Evolutionary conservation across 2,113 vertebrate genomes (phyloP).

Genomic region (Loxodonta africana): DNA sequence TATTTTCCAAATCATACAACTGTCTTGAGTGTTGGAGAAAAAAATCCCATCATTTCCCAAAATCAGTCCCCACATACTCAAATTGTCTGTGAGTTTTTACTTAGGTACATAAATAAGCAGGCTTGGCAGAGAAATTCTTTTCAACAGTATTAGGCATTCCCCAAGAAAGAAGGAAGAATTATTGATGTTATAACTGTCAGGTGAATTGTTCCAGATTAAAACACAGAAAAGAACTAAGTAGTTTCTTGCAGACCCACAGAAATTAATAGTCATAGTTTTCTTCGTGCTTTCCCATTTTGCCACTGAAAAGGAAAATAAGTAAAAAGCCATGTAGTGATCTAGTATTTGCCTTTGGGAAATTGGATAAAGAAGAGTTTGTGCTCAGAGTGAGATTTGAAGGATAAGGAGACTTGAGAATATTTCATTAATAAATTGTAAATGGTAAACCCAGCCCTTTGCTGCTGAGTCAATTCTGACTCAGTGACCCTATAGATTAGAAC

Average conservation of each 20-base stretch:
- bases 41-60: neutral
- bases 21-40: neutral
- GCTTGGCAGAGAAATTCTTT: slow-evolving; percentile 41
- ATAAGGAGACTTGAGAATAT: neutral
- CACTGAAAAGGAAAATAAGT: neutral
- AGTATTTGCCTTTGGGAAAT: neutral
- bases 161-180: slow-evolving; percentile 14
- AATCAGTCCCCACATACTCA: neutral
- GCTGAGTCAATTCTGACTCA: neutral
- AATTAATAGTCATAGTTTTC: slow-evolving; percentile 5
- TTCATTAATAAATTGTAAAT: slow-evolving; percentile 17
- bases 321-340: neutral
- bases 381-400: slow-evolving; percentile 31
- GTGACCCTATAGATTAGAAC: neutral
- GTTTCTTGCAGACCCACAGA: slow-evolving; percentile 2
- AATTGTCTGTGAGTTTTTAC: neutral
- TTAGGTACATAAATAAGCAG: neutral
- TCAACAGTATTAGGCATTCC: slow-evolving; percentile 20
- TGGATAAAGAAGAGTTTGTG: neutral
- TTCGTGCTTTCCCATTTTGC: slow-evolving; percentile 2
- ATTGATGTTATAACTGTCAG: neutral
- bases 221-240: neutral
- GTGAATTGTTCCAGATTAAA: slow-evolving; percentile 22
- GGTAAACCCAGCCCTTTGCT: neutral
- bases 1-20: slow-evolving; percentile 13